Conservation (phyloP, 2,888 invertebrate genomes). For the Pammene fasciana region DNA sequence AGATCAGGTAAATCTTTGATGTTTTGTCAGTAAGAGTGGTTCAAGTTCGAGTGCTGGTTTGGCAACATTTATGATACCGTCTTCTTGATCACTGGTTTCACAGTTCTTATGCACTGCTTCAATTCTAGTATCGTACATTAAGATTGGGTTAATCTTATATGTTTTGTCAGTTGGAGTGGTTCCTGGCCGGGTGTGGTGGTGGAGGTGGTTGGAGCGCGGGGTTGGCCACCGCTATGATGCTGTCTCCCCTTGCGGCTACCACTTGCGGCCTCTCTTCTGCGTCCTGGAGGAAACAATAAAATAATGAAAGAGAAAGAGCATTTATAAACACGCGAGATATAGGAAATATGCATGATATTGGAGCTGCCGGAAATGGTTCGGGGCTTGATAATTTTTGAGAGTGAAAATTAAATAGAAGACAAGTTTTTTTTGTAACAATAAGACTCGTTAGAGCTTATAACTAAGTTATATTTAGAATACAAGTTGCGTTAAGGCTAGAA, state of each 20-base stretch:
- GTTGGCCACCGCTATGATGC: slow-evolving; percentile 95
- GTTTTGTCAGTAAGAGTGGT: slow-evolving; percentile 55
- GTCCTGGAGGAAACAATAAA: slow-evolving; percentile 54
- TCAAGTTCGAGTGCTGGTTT: neutral
- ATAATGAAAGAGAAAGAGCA: neutral
- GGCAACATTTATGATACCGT: too few species aligned
- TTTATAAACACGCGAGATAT: neutral
- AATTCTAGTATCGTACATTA: neutral
- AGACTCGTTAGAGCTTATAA: too few species aligned
- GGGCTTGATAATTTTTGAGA: too few species aligned
- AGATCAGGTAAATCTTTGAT: neutral
- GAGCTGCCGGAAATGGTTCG: too few species aligned
- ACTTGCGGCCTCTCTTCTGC: slow-evolving; percentile 85
- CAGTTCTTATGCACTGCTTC: too few species aligned
- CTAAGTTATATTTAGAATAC: too few species aligned
- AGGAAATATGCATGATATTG: too few species aligned
- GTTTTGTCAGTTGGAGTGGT: slow-evolving; percentile 69
- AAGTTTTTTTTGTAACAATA: too few species aligned
- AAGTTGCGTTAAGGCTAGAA: too few species aligned
- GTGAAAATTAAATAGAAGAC: too few species aligned
- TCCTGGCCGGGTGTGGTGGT: slow-evolving; percentile 61
- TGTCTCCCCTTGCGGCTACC: slow-evolving; percentile 92
- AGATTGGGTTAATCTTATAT: neutral
- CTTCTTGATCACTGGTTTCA: too few species aligned
- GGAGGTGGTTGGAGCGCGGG: slow-evolving; percentile 87